These are phyloP conservation scores for Hyles lineata DNA, from an alignment of 2,888 invertebrate genomes.

Conservation along the genomic window DNA sequence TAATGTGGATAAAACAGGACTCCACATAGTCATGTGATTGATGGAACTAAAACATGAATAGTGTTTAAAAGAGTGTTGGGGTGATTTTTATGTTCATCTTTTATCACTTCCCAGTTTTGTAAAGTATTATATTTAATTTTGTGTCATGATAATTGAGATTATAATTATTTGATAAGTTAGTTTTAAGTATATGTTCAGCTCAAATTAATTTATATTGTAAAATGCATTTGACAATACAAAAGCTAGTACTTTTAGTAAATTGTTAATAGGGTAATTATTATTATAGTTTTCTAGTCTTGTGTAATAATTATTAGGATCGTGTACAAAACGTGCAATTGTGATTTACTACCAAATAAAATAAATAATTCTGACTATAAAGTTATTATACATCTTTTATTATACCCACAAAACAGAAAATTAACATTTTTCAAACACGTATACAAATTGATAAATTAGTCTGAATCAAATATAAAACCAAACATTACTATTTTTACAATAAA, in stretches of 20 bases:
- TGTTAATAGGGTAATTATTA: too few species aligned
- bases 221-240: background rate
- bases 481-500: too few species aligned
- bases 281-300: background rate
- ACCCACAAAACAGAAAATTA: background rate
- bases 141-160: background rate
- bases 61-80: too few species aligned
- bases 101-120: background rate
- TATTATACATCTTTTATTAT: background rate
- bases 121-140: constrained; percentile 16
- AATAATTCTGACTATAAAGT: background rate
- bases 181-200: background rate
- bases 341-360: constrained; percentile 11
- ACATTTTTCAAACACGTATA: background rate
- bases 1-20: background rate
- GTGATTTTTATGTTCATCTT: background rate
- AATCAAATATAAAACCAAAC: too few species aligned
- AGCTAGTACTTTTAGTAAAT: too few species aligned
- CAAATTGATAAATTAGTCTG: too few species aligned
- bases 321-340: constrained; percentile 3
- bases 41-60: too few species aligned
- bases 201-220: background rate
- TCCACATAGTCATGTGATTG: too few species aligned
- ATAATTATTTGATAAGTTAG: constrained; percentile 1
- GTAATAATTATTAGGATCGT: background rate